A percentile compares a stretch with the other conserved stretches of the same genome.
Conservation (phyloP, 2,797 vertebrate species). For the Trachurus trachurus region DNA sequence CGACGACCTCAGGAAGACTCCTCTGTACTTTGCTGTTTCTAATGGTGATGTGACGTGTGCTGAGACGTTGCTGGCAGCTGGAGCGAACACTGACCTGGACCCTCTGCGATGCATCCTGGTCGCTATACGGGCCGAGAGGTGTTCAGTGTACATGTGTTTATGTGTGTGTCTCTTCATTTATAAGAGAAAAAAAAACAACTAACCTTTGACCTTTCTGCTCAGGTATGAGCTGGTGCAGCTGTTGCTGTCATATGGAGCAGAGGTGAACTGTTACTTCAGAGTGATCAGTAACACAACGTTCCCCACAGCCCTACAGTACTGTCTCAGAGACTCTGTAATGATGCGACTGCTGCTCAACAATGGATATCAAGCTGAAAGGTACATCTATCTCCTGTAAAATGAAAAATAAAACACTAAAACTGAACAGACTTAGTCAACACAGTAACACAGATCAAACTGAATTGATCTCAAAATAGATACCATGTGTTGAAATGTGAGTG, state of each 20-base stretch:
- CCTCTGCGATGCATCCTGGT: slow-evolving; percentile 90
- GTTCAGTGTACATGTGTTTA: background rate
- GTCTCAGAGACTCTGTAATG: slow-evolving; percentile 88
- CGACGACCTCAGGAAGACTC: slow-evolving; percentile 85
- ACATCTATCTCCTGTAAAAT: background rate
- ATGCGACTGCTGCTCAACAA: slow-evolving; percentile 89
- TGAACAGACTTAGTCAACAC: background rate
- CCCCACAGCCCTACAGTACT: slow-evolving; percentile 91
- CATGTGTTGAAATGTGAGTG: too few species aligned
- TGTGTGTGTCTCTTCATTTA: background rate
- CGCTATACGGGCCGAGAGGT: slow-evolving; percentile 87
- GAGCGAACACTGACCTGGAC: slow-evolving; percentile 88
- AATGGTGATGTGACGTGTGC: slow-evolving; percentile 89
- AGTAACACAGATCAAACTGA: background rate
- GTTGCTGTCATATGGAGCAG: slow-evolving; percentile 87
- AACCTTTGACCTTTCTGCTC: background rate
- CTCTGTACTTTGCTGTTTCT: slow-evolving; percentile 88
- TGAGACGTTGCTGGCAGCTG: slow-evolving; percentile 86
- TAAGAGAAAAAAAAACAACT: background rate
- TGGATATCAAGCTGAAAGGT: slow-evolving; percentile 87
- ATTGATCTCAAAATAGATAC: background rate
- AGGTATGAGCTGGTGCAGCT: slow-evolving; percentile 88
- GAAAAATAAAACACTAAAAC: background rate
- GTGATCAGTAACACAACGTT: slow-evolving; percentile 88
- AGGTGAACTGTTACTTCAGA: slow-evolving; percentile 92